phyloP scores from a whole-genome alignment of 2,888 invertebrate genomes.

The Pherbina coryleti region DNA sequence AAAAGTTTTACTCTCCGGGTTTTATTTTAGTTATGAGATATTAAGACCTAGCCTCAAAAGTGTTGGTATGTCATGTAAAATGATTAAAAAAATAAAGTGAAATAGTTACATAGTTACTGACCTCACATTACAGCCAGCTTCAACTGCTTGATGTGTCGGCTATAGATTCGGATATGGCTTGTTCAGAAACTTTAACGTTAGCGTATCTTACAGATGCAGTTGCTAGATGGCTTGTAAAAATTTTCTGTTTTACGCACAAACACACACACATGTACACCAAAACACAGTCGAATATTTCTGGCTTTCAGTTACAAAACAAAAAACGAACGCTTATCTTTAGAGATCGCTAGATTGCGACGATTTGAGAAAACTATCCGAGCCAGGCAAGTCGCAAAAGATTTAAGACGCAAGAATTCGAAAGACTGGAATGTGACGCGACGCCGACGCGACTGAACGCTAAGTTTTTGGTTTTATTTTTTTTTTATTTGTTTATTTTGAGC shows the following conservation, averaged over 20 bases:
- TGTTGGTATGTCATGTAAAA: too few species aligned
- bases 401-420: background rate
- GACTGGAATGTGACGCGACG: conserved; percentile 23
- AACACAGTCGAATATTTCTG: background rate
- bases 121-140: conserved; percentile 49
- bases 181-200: background rate
- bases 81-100: too few species aligned
- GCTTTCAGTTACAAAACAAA: too few species aligned
- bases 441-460: conserved; percentile 16
- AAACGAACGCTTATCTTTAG: too few species aligned
- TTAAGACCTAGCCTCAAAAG: background rate
- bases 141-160: conserved; percentile 23
- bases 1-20: background rate
- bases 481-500: background rate
- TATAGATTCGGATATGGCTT: background rate
- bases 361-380: background rate
- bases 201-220: conserved; percentile 17
- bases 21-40: background rate
- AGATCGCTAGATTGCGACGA: too few species aligned
- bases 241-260: background rate
- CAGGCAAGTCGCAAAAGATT: background rate
- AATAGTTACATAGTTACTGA: conserved; percentile 48
- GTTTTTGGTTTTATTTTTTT: conserved; percentile 23
- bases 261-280: background rate
- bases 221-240: background rate